Conservation (phyloP, 2,888 invertebrate species). For the Plagodis dolabraria region DNA sequence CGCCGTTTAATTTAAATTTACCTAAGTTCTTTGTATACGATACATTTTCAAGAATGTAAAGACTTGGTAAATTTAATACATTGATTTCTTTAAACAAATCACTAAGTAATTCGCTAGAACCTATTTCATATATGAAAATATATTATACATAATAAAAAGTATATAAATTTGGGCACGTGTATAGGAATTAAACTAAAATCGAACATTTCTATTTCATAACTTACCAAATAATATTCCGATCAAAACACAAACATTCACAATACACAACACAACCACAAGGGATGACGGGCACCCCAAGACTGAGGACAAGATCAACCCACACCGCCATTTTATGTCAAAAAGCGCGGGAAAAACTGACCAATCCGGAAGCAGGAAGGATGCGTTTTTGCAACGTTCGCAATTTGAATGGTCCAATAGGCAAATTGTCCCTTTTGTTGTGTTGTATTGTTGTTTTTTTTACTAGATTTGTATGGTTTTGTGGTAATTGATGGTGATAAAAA, state of each 20-base stretch:
- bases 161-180: no score
- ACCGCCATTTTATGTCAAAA: slow-evolving; percentile 59
- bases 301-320: slow-evolving; percentile 45
- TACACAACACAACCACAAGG: slow-evolving; percentile 50
- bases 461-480: slow-evolving; percentile 22
- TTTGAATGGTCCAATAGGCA: slow-evolving; percentile 71
- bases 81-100: no score
- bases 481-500: slow-evolving; percentile 30
- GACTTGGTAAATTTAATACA: no score
- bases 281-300: slow-evolving; percentile 59
- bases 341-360: slow-evolving; percentile 65
- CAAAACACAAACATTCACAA: slow-evolving; percentile 41
- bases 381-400: slow-evolving; percentile 69
- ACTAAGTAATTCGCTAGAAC: no score
- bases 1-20: no score
- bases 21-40: no score
- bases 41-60: no score
- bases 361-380: slow-evolving; percentile 79
- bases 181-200: no score
- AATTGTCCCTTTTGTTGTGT: slow-evolving; percentile 73
- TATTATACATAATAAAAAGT: no score
- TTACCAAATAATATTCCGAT: slow-evolving; percentile 37
- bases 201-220: slow-evolving; percentile 19
- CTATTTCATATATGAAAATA: no score
- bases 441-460: slow-evolving; percentile 48